Evolutionary conservation across 1,140 invertebrate genomes (phyloP).

Genomic region (Apis florea): DNA sequence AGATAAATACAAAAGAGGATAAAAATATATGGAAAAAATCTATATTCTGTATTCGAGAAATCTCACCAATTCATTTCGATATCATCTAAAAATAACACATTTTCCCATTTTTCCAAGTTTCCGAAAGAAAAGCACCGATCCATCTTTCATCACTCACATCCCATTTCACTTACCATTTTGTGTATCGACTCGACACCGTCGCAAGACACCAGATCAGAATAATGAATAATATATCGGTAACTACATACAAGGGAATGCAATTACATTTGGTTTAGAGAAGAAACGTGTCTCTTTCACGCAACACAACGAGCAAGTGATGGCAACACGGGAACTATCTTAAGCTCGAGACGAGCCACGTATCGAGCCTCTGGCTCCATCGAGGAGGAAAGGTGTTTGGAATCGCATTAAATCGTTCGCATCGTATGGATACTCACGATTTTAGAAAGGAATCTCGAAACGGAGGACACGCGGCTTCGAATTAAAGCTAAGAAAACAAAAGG

Average conservation of each 20-base stretch:
- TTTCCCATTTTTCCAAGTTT: too few relatives aligned
- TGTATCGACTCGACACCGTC: background rate
- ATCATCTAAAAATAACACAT: too few relatives aligned
- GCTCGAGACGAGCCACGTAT: constrained; percentile 3
- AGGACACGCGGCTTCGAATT: constrained; percentile 9
- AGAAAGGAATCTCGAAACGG: constrained; percentile 24
- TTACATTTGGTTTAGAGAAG: constrained; percentile 25
- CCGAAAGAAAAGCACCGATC: background rate
- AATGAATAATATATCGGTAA: constrained; percentile 36
- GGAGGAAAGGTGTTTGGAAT: background rate
- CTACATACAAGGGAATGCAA: constrained; percentile 45
- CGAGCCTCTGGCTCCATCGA: background rate
- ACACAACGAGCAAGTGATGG: background rate
- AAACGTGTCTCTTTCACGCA: constrained; percentile 6
- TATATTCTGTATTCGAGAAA: too few relatives aligned
- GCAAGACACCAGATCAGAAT: background rate
- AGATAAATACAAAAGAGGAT: too few relatives aligned
- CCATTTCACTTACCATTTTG: background rate
- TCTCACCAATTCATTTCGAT: too few relatives aligned
- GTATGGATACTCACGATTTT: constrained; percentile 18
- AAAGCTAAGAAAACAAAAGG: constrained; percentile 30
- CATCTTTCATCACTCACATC: background rate
- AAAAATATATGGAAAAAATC: too few relatives aligned
- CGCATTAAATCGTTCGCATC: constrained; percentile 13
- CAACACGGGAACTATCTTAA: constrained; percentile 47